phyloP scores from a whole-genome alignment of 2,797 vertebrate species.

The Chromobotia macracanthus region DNA sequence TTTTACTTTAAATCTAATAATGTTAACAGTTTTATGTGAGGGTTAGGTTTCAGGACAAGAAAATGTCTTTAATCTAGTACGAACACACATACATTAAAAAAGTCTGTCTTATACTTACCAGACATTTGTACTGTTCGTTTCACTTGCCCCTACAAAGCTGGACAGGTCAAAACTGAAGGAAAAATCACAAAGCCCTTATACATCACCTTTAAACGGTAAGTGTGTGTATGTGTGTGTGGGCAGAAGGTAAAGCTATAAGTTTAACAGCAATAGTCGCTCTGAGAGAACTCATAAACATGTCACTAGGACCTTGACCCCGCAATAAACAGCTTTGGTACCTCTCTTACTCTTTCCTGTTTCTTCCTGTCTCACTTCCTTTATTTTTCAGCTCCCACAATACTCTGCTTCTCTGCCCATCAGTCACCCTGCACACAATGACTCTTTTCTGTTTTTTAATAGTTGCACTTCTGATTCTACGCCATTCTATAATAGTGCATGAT shows the following conservation, averaged over 20 bases:
- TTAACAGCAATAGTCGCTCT: slow-evolving; percentile 76
- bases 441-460: background rate
- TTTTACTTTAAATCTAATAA: background rate
- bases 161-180: slow-evolving; percentile 14
- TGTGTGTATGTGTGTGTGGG: slow-evolving; percentile 35
- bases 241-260: slow-evolving; percentile 59
- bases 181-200: slow-evolving; percentile 26
- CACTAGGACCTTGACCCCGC: slow-evolving; percentile 78
- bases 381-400: no score
- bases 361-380: slow-evolving; percentile 44
- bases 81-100: background rate
- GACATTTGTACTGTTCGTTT: slow-evolving; percentile 68
- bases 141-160: slow-evolving; percentile 60
- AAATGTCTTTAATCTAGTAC: background rate
- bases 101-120: no score
- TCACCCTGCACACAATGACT: background rate
- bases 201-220: background rate
- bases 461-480: background rate
- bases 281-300: slow-evolving; percentile 76
- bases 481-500: background rate
- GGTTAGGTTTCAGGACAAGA: background rate
- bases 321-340: slow-evolving; percentile 75
- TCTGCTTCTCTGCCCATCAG: background rate
- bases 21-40: no score
- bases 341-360: slow-evolving; percentile 30